Percentiles rank a stretch among this genome's conserved stretches.
Conservation (phyloP, 2,113 vertebrate species). For the Odontesthes bonariensis region DNA sequence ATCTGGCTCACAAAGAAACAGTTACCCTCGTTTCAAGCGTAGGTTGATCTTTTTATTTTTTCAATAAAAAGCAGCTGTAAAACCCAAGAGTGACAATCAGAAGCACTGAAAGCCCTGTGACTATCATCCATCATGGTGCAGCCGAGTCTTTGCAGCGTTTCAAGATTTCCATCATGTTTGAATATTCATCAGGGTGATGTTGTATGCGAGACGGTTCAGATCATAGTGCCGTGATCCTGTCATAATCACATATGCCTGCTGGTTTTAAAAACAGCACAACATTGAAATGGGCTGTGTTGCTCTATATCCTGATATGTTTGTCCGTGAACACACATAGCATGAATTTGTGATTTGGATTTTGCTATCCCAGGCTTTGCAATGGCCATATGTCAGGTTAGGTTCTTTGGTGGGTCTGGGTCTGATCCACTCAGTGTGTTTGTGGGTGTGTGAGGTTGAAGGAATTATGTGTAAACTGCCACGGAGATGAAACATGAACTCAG, state of each 20-base stretch:
- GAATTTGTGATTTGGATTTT: slow-evolving; percentile 23
- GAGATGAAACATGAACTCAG: slow-evolving; percentile 78
- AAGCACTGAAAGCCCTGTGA: neutral
- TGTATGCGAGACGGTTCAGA: slow-evolving; percentile 11
- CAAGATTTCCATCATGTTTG: slow-evolving; percentile 55
- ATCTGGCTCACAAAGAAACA: neutral
- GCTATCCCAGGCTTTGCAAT: slow-evolving; percentile 12
- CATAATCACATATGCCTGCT: neutral
- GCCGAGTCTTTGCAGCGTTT: slow-evolving; percentile 12
- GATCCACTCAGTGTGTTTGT: slow-evolving; percentile 9
- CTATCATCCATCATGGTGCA: neutral
- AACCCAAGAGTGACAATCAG: neutral
- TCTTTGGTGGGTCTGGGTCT: slow-evolving; percentile 28
- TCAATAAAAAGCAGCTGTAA: neutral
- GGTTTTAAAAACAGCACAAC: slow-evolving; percentile 2
- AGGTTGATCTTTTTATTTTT: neutral
- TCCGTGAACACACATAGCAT: neutral
- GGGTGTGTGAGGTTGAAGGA: slow-evolving; percentile 26
- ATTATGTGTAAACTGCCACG: slow-evolving; percentile 64
- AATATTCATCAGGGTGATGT: slow-evolving; percentile 33
- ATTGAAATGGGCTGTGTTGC: neutral
- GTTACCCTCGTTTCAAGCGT: neutral
- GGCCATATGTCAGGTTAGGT: slow-evolving; percentile 39
- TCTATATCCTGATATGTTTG: neutral
- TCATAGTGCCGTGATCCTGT: neutral